Evolutionary conservation across 2,888 invertebrate genomes (phyloP).

Genomic region (Brachycybe producta): DNA sequence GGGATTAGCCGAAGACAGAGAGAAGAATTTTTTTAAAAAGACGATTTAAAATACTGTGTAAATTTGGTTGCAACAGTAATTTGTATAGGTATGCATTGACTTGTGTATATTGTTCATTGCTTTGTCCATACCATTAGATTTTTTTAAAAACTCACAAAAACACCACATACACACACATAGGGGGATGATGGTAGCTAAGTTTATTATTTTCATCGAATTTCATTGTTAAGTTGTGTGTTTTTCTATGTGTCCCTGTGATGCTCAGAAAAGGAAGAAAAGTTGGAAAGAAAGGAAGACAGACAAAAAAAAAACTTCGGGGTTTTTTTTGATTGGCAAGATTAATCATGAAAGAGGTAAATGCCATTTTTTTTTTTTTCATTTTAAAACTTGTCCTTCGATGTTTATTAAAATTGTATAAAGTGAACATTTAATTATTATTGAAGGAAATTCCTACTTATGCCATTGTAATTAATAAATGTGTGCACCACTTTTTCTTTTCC

Average conservation of each 20-base stretch:
- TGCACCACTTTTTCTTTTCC: too few species aligned
- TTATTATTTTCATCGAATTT: slow-evolving; percentile 11
- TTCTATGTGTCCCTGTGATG: slow-evolving; percentile 14
- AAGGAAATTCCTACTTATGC: slow-evolving; percentile 15
- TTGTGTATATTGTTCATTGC: too few species aligned
- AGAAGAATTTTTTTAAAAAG: too few species aligned
- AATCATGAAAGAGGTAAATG: slow-evolving; percentile 1
- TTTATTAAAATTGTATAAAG: slow-evolving; percentile 9
- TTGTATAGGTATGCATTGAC: too few species aligned
- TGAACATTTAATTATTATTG: slow-evolving; percentile 15
- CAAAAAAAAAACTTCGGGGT: slow-evolving; percentile 1
- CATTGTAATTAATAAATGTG: slow-evolving; percentile 17
- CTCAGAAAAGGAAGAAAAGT: not conserved
- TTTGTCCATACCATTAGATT: slow-evolving; percentile 12
- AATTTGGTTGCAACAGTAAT: too few species aligned
- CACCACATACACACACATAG: too few species aligned
- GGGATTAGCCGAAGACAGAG: too few species aligned
- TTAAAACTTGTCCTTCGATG: slow-evolving; percentile 5
- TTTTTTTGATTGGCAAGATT: not conserved
- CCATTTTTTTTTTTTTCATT: not conserved
- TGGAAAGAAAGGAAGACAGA: not conserved
- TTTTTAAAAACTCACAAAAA: slow-evolving; percentile 9
- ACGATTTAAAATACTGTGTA: too few species aligned
- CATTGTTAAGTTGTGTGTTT: too few species aligned
- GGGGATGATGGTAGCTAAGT: slow-evolving; percentile 14